A percentile compares a stretch with the other conserved stretches of the same genome.
These are phyloP conservation scores for Melinaea menophilus DNA, from an alignment of 2,888 invertebrate genomes.

Conservation along the genomic window DNA sequence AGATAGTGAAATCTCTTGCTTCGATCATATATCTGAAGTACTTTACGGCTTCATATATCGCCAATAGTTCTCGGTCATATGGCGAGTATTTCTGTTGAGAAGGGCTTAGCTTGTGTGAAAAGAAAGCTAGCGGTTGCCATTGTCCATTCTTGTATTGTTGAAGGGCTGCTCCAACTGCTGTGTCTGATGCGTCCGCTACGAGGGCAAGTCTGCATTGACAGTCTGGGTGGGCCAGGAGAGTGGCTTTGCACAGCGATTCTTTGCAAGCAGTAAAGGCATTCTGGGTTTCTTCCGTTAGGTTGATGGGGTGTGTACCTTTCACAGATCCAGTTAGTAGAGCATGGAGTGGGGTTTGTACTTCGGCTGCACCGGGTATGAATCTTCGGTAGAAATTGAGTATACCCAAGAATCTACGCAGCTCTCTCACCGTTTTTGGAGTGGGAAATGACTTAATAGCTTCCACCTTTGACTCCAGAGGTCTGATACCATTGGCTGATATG, in stretches of 20 bases:
- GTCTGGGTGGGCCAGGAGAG: not conserved
- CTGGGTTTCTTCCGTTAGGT: not conserved
- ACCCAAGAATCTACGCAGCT: constrained; percentile 28
- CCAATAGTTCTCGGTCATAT: constrained; percentile 10
- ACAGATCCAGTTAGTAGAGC: not conserved
- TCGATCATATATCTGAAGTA: constrained; percentile 15
- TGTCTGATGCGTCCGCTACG: constrained; percentile 8
- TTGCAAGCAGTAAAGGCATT: not conserved
- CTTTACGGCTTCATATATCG: constrained; percentile 12
- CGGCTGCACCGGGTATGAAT: not conserved
- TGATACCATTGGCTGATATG: constrained; percentile 13
- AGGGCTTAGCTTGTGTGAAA: constrained; percentile 4
- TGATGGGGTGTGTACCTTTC: not conserved
- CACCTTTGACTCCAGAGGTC: constrained; percentile 14
- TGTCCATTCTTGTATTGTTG: not conserved
- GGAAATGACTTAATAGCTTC: constrained; percentile 13
- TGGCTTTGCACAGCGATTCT: not conserved
- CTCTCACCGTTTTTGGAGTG: constrained; percentile 31
- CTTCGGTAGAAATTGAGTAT: constrained; percentile 9
- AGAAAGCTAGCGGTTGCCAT: constrained; percentile 7
- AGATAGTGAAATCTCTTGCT: constrained; percentile 9
- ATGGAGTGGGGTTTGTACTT: constrained; percentile 2
- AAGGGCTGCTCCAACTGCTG: not conserved
- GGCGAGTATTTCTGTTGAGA: constrained; percentile 12
- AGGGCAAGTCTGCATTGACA: not conserved